Conservation (phyloP, 2,113 vertebrate genomes). For the Gobiocypris rarus region DNA sequence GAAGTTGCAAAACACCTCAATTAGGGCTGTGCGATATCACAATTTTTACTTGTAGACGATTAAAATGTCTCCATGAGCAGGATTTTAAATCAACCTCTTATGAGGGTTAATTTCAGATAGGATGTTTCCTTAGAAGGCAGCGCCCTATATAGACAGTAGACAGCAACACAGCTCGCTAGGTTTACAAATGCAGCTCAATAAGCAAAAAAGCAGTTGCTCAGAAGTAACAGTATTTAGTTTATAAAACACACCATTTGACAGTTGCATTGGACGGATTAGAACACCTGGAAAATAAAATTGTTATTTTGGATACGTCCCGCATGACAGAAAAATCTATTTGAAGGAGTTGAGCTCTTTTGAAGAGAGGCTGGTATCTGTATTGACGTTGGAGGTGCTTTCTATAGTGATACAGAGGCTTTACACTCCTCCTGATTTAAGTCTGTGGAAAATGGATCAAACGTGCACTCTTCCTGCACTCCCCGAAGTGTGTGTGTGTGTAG, state of each 20-base stretch:
- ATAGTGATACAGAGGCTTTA: background rate
- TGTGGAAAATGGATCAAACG: background rate
- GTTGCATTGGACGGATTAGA: background rate
- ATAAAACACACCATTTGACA: background rate
- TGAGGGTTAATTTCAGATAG: background rate
- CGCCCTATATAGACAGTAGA: background rate
- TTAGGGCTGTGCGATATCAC: too few relatives aligned
- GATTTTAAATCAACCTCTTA: background rate
- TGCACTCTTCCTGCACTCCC: background rate
- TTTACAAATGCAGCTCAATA: background rate
- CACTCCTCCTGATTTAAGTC: slow-evolving; percentile 3
- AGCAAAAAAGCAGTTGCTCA: background rate
- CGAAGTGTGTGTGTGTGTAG: background rate
- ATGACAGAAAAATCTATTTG: background rate
- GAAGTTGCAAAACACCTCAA: too few relatives aligned
- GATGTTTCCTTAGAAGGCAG: background rate
- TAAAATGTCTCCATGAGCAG: background rate
- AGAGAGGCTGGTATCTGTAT: background rate
- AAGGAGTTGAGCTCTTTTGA: background rate
- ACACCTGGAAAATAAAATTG: background rate
- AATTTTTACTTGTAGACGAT: too few relatives aligned
- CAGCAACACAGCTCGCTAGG: background rate
- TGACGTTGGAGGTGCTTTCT: background rate
- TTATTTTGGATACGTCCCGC: background rate
- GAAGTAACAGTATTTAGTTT: too few relatives aligned